Evolutionary conservation across 2,888 invertebrate genomes (phyloP).

Genomic region (Thera britannica): DNA sequence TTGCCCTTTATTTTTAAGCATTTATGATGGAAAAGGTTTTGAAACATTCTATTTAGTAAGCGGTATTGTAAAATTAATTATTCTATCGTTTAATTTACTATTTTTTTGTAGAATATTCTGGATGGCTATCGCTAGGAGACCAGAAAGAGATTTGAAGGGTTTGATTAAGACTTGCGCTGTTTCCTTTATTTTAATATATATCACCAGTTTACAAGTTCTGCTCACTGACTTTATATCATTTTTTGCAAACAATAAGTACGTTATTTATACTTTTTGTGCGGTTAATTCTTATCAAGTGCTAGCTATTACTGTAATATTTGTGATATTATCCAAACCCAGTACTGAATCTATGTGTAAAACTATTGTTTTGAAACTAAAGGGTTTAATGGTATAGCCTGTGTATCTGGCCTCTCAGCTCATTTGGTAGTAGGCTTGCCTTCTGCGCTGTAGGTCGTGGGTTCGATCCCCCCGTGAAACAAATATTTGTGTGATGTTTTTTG

Average conservation of each 20-base stretch:
- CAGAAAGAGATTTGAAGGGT: slow-evolving; percentile 25
- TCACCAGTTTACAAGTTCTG: slow-evolving; percentile 64
- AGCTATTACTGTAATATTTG: slow-evolving; percentile 45
- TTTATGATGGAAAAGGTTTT: not conserved
- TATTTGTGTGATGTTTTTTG: no score
- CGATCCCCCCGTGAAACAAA: no score
- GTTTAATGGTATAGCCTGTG: not conserved
- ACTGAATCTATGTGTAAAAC: slow-evolving; percentile 1
- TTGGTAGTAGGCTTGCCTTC: no score
- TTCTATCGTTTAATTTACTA: slow-evolving; percentile 55
- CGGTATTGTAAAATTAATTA: slow-evolving; percentile 55
- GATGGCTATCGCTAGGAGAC: slow-evolving; percentile 44
- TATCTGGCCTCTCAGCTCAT: not conserved
- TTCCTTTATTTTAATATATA: slow-evolving; percentile 57
- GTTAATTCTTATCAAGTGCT: slow-evolving; percentile 49
- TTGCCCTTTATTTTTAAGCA: slow-evolving; percentile 36
- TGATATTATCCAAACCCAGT: slow-evolving; percentile 35
- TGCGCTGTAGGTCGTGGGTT: no score
- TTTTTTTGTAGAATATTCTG: slow-evolving; percentile 61
- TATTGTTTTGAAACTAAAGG: slow-evolving; percentile 8
- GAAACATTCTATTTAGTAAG: slow-evolving; percentile 49
- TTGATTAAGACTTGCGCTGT: slow-evolving; percentile 47
- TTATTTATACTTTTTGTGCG: slow-evolving; percentile 33
- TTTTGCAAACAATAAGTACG: not conserved
- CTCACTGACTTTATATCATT: slow-evolving; percentile 53